Evolutionary conservation across 1,140 invertebrate species (phyloP), one percentile per base, ranked within the genome.

Genomic region (Ips nitidus): DNA sequence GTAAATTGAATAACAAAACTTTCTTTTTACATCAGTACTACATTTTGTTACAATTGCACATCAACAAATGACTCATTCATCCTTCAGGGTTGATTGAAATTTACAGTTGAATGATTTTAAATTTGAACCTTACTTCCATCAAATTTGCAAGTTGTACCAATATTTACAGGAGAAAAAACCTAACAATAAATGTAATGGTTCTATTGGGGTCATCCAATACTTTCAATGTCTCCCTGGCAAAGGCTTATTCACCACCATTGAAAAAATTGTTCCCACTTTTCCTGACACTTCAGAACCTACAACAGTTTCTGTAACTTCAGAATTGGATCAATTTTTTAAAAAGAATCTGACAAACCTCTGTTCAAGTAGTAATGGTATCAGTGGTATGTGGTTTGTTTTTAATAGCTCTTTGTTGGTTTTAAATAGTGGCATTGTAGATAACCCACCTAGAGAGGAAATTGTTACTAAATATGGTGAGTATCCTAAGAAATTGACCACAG

Each of bases 191-290:
- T 80, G 78, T 61, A 71, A 77, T 67, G 79, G 79, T 22, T 75
- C 63, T 0, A 76, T 70, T 69, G 75, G 74, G 52, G 77, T 75
- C 2, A 79, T 76, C 47, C 74, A 76, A 58, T 81, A 81, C 65
- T 81, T 81, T 66, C 69, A 66, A 4, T 79, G 78, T 69, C 39
- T 66, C 52, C 78, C 75, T 5, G 79, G 79, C 1, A 70, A 72
- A 69, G 79, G 77, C 0, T 52, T 79, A 4, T 81, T 81, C 58
- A 77, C 77, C 2, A 78, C 79, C 8, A 76, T 78, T 41, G 79
- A 81, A 43, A 75, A 74, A 72, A 74, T 80, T 38, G 52, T 72
- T 38, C 74, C 74, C 22, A 57, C 47, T 52, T 6, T 56, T 57
- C 62, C 4, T 36, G 73, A 74, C 40, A 42, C 8, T 43, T 52